phyloP scores from a whole-genome alignment of 2,797 vertebrate genomes.

The Remorina albescens region DNA sequence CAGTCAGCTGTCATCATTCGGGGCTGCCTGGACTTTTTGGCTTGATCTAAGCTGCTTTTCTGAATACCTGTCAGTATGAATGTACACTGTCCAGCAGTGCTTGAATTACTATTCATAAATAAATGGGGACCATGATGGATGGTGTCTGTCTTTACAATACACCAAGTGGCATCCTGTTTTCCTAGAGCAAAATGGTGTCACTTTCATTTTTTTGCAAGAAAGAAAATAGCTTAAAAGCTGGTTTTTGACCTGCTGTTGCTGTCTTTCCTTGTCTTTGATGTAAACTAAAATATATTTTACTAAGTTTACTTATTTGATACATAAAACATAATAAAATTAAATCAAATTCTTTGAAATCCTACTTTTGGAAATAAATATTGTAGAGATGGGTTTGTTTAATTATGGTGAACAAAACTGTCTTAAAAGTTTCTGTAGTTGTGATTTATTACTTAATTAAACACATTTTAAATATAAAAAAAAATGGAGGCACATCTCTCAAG shows the following conservation, averaged over 20 bases:
- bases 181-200: neutral
- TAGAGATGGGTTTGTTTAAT: neutral
- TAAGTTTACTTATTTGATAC: too few species aligned
- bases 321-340: neutral
- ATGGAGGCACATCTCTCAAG: neutral
- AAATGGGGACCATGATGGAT: conserved; percentile 6
- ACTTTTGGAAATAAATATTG: neutral
- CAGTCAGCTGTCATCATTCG: conserved; percentile 57
- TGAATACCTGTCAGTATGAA: conserved; percentile 2
- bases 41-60: conserved; percentile 23
- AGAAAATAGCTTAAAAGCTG: neutral
- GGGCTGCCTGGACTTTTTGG: conserved; percentile 11
- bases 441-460: neutral
- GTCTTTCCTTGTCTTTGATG: neutral
- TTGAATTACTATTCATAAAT: conserved; percentile 1
- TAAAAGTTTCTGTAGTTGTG: neutral
- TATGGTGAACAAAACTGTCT: neutral
- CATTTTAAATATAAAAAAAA: neutral
- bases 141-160: neutral
- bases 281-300: neutral
- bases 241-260: neutral
- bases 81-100: conserved; percentile 1
- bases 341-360: neutral
- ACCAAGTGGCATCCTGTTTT: neutral
- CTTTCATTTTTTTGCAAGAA: neutral